Base-by-base conservation (phyloP, 2,888 invertebrate species). In the Cerastoderma edule region DNA sequence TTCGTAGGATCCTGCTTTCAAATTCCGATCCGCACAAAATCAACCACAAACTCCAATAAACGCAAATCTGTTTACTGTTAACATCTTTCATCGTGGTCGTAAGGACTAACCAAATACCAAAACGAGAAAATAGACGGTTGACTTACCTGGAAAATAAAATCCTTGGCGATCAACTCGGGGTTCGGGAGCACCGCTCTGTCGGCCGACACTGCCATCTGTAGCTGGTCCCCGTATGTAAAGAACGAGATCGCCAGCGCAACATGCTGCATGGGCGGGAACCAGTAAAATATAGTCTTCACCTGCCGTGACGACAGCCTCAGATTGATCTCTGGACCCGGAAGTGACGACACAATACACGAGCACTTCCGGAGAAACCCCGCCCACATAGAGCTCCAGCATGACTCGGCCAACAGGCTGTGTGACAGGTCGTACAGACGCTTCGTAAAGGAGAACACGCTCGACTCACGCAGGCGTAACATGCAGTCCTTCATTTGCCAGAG, bases 401-500 rank as follows among this genome's bases (percentile, higher is more conserved):
- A 84, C 53, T 88, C 86, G 3, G 93, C 92, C 27, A 93, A 87
- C 19, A 93, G 83, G 16, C 91, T 89, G 82, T 93, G 91, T 19
- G 94, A 91, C 32, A 93, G 89, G 82, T 93, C 91, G 46, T 93
- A 91, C n/a, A 93, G 93, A 32, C 93, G 93, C 82, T 93, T 93
- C 75, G 94, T 92, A 32, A 94, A 91, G 39, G 94, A 93, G 4
- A 94, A 93, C 85, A 94, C 93, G 1, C 94, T 93, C n/a, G 94
- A 93, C 5, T 89, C 87, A 84, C 93, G 93, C 67, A 94, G 89
- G 50, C 93, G 92, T 64, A 93, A 93, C 89, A 95, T 92, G 16
- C 92, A 88, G 53, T 93, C 92, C 50, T 94, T 93, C 33, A 94
- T 93, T 57, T 93, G 93, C 95, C 95, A 95, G 2, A 95, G 92